A percentile compares a stretch with the other conserved stretches of the same genome.
Evolutionary conservation across 2,888 invertebrate genomes (phyloP).

Genomic region (Heliconius ismenius): DNA sequence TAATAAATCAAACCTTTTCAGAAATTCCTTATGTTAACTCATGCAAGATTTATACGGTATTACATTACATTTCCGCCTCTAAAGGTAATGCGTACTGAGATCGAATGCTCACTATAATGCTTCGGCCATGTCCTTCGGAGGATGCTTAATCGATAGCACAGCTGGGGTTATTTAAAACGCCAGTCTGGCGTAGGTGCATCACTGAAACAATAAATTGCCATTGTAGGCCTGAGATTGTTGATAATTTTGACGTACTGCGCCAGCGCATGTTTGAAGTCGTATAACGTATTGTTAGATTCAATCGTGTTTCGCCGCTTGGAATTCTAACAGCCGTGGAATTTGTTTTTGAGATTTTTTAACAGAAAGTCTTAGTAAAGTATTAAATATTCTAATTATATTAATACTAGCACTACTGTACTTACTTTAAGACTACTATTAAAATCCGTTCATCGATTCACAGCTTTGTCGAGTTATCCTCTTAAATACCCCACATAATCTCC

Average conservation of each 20-base stretch:
- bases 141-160: slow-evolving; percentile 63
- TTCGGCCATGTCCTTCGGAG: slow-evolving; percentile 49
- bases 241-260: slow-evolving; percentile 60
- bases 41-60: slow-evolving; percentile 39
- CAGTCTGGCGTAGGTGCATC: slow-evolving; percentile 60
- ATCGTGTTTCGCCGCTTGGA: slow-evolving; percentile 11
- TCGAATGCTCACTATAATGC: slow-evolving; percentile 42
- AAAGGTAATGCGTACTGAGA: slow-evolving; percentile 43
- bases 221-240: slow-evolving; percentile 60
- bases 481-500: not conserved
- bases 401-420: not conserved
- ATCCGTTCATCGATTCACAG: slow-evolving; percentile 9
- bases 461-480: not conserved
- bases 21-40: slow-evolving; percentile 37
- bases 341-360: not conserved
- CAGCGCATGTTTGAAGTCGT: slow-evolving; percentile 43
- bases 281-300: slow-evolving; percentile 35
- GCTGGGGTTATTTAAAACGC: slow-evolving; percentile 62
- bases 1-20: slow-evolving; percentile 38
- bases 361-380: not conserved
- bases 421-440: not conserved
- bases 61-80: slow-evolving; percentile 42
- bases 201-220: slow-evolving; percentile 65
- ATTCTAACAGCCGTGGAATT: slow-evolving; percentile 1
- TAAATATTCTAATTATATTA: not conserved